Conservation (phyloP, 2,113 vertebrate genomes). For the Acrocephalus arundinaceus region DNA sequence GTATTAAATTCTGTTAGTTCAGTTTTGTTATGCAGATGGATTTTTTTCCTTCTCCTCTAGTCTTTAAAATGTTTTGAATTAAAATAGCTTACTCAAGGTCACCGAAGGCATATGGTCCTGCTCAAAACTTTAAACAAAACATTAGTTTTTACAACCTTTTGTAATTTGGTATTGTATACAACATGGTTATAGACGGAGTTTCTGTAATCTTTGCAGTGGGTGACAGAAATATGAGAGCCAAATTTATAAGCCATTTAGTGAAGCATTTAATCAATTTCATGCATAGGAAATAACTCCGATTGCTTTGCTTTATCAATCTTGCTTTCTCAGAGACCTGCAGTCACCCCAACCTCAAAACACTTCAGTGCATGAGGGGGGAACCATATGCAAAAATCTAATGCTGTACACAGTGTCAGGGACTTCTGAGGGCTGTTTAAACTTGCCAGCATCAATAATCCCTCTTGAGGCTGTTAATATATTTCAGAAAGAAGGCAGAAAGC, state of each 20-base stretch:
- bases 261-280: constrained; percentile 88
- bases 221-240: constrained; percentile 86
- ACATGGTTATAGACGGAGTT: constrained; percentile 76
- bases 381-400: not conserved
- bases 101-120: constrained; percentile 83
- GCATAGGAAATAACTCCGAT: constrained; percentile 81
- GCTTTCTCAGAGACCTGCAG: constrained; percentile 58
- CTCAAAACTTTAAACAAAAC: constrained; percentile 87
- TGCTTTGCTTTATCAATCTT: constrained; percentile 82
- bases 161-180: constrained; percentile 86
- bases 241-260: constrained; percentile 87
- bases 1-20: constrained; percentile 43
- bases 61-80: constrained; percentile 84
- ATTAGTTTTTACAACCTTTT: constrained; percentile 88
- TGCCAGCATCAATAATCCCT: constrained; percentile 41
- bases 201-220: constrained; percentile 85
- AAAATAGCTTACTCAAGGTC: constrained; percentile 87
- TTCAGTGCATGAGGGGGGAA: not conserved
- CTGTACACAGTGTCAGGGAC: not conserved
- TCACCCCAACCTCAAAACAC: constrained; percentile 53
- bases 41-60: constrained; percentile 58
- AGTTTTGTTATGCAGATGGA: constrained; percentile 68
- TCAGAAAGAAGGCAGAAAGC: constrained; percentile 48
- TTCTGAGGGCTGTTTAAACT: constrained; percentile 48
- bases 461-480: constrained; percentile 62